Evolutionary conservation across 2,113 vertebrate genomes (phyloP), one percentile per base, ranked within the genome.

Genomic region (Triplophysa rosa): DNA sequence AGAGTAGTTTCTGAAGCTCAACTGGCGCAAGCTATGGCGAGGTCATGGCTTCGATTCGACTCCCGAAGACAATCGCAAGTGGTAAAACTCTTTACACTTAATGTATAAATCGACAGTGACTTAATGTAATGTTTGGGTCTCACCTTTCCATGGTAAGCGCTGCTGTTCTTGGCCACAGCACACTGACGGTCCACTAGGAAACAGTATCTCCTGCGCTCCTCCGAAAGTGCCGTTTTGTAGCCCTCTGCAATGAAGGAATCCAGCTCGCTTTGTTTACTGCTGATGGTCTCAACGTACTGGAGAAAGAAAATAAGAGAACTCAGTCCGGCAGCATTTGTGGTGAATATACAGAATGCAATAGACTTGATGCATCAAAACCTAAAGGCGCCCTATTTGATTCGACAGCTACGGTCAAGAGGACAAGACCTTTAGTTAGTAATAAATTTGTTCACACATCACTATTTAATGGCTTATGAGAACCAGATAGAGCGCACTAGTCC

Each of bases 181-280:
- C 97, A 99, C 80, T 99, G 97, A 13, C 97, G 96, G 89, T 99
- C 98, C 9, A 99, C 97, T 87, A 99, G 94, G 93, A 99, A 99
- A 90, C 96, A 99, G 92, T 99, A 99, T 59, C 98, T 84, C 68
- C 98, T 89, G 78, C 96, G 92, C 86, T 99, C 98, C 87, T 99
- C 98, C 0, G 96, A 98, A 74, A 99, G 93, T 0, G 97, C 96
- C 0, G 94, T 96, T 91, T 97, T 97, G 85, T 96, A 99, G 78
- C 98, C 96, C 0, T 97, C 96, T 0, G 95, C 97, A 21, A 98
- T 95, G 11, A 95, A 96, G 88, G 84, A 94, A 75, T 99, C 97
- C 89, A 99, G 91, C 85, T 99, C 97, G 0, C 94, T 93, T 88
- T 99, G 97, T 90, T 98, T 99, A 88, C 88, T 96, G 91, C 94